Evolutionary conservation across 2,888 invertebrate genomes (phyloP).

Genomic region (Cerastis leucographa): DNA sequence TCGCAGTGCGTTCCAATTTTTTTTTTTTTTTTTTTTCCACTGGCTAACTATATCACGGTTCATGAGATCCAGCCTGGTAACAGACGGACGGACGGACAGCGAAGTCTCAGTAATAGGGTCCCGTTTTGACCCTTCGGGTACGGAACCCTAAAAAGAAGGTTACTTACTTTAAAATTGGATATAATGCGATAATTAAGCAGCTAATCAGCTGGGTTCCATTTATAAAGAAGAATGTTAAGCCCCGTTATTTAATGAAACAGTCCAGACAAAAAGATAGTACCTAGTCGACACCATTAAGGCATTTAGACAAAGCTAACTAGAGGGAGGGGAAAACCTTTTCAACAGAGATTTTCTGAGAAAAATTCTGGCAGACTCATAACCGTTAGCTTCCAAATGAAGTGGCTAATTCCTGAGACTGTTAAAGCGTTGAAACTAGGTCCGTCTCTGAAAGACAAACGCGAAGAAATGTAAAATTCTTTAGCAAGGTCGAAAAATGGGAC

Average conservation of each 20-base stretch:
- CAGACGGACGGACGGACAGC: too few species aligned
- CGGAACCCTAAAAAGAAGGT: neutral
- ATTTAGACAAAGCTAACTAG: constrained; percentile 28
- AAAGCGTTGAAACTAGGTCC: constrained; percentile 6
- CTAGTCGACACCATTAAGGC: constrained; percentile 16
- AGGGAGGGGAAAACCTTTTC: constrained; percentile 26
- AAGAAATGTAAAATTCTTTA: constrained; percentile 10
- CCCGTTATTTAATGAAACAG: constrained; percentile 19
- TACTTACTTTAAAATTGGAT: neutral
- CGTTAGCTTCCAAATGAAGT: constrained; percentile 50
- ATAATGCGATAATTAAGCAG: constrained; percentile 1
- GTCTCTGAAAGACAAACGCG: constrained; percentile 13
- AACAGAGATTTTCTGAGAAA: constrained; percentile 29
- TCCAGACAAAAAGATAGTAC: constrained; percentile 18
- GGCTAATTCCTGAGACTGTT: constrained; percentile 42
- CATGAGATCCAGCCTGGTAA: too few species aligned
- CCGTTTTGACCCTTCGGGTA: too few species aligned
- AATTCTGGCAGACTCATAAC: constrained; percentile 18
- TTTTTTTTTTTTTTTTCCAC: too few species aligned
- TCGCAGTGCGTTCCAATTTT: too few species aligned
- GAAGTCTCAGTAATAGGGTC: too few species aligned
- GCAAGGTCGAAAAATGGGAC: constrained; percentile 6
- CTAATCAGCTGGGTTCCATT: neutral
- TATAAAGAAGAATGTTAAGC: neutral
- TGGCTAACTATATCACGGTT: too few species aligned